Base-by-base conservation (phyloP, 2,888 invertebrate genomes). In the Julus scanicus region DNA sequence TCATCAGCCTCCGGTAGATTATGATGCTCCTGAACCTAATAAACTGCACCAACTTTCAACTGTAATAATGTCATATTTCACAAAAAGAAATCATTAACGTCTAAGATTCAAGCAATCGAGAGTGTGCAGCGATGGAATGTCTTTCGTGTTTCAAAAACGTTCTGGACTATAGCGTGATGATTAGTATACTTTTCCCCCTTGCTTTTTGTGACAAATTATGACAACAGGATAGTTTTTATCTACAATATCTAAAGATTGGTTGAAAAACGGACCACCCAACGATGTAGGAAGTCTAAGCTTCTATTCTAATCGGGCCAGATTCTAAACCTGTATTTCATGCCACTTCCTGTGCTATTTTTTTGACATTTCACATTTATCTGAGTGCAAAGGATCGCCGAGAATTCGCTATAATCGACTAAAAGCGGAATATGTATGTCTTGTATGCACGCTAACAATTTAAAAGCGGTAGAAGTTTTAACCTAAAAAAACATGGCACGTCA, bases 281-380 rank as follows among this genome's bases (percentile, higher is more conserved):
- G 11, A 6, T 80, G 20, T 20, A 71, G 63, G 80, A 80, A 80
- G 80, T 80, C 71, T 20, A 63, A n/a, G 63, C 63, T 6, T n/a
- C 63, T 63, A 20, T 17, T 29, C 37, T 80, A 80, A 80, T 80
- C 80, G 80, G 29, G 80, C 80, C 80, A 80, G 37, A 80, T 80
- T 80, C 80, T 80, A 80, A 80, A 80, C 80, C 80, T 80, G 80
- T 80, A 80, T 80, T 80, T 80, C 80, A 37, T 80, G 9, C 6
- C 80, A 37, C 80, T 80, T 80, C 80, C 80, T 80, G 80, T 80
- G 80, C 80, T 37, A 37, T 80, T 80, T 80, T 80, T 80, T 80
- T 80, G 37, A 80, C 37, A 37, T 80, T 53, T 37, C 29, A 11
- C 80, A 80, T 80, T 80, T 80, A 13, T 80, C 80, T 37, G 80